Percentiles rank a stretch among this genome's conserved stretches.
Conservation (phyloP, 2,797 vertebrate genomes). For the Manis crassicaudata region DNA sequence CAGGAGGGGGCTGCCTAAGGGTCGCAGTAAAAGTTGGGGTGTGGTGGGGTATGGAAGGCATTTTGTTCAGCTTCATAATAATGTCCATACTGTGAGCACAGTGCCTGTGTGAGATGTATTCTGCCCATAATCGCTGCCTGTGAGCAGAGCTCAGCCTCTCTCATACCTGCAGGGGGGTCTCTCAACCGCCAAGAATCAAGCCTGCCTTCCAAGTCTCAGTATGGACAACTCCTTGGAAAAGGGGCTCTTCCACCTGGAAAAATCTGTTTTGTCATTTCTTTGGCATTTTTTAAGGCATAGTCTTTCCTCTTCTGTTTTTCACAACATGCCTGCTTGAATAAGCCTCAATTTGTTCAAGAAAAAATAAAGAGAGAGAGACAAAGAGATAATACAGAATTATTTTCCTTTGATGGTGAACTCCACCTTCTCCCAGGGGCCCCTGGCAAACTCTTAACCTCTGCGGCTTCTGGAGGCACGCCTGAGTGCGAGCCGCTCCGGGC, state of each 20-base stretch:
- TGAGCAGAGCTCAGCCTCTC: not conserved
- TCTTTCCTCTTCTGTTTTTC: slow-evolving; percentile 80
- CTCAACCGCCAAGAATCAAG: not conserved
- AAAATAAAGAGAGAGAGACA: slow-evolving; percentile 30
- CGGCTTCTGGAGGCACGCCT: slow-evolving; percentile 67
- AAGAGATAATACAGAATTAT: slow-evolving; percentile 72
- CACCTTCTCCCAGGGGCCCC: slow-evolving; percentile 73
- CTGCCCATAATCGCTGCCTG: not conserved
- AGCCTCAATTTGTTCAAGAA: slow-evolving; percentile 71
- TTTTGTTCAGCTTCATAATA: not conserved
- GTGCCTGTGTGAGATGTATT: no score
- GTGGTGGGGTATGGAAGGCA: not conserved
- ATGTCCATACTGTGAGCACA: no score
- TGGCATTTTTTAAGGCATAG: slow-evolving; percentile 74
- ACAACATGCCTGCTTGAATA: slow-evolving; percentile 80
- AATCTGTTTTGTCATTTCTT: slow-evolving; percentile 67
- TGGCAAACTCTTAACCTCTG: slow-evolving; percentile 75
- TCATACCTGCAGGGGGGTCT: not conserved
- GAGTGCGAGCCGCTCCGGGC: slow-evolving; percentile 48
- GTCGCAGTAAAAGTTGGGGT: not conserved
- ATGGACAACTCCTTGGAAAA: slow-evolving; percentile 16
- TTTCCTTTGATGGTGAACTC: slow-evolving; percentile 79
- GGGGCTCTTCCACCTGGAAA: slow-evolving; percentile 42
- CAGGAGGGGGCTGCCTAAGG: not conserved
- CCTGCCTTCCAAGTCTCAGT: not conserved